Percentiles rank a stretch among this genome's conserved stretches.
Evolutionary conservation across 2,888 invertebrate genomes (phyloP).

Genomic region (Papilio protenor): DNA sequence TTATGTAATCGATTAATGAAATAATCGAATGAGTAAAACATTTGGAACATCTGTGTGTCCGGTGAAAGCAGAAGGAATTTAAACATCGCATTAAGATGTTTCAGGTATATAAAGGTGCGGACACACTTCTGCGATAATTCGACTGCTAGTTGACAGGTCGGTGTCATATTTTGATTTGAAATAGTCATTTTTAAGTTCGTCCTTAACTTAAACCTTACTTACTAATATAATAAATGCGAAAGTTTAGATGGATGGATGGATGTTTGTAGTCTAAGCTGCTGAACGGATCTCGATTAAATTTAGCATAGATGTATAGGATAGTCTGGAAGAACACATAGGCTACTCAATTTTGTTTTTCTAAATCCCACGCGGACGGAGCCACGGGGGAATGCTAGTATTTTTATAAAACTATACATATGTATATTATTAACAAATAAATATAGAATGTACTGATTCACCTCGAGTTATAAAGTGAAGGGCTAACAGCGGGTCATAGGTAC

Average conservation of each 20-base stretch:
- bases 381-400: not conserved
- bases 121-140: not conserved
- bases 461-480: constrained; percentile 19
- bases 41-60: constrained; percentile 53
- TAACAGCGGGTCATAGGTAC: constrained; percentile 12
- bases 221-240: no score
- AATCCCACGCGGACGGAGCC: no score
- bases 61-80: constrained; percentile 56
- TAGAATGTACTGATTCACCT: constrained; percentile 15
- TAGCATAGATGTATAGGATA: no score
- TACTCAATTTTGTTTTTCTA: no score
- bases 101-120: not conserved
- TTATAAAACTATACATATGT: not conserved
- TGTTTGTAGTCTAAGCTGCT: no score
- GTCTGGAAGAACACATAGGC: no score
- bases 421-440: not conserved
- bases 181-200: not conserved
- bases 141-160: not conserved
- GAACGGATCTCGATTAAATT: no score
- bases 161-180: not conserved
- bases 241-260: no score
- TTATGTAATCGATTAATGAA: constrained; percentile 52
- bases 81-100: constrained; percentile 6
- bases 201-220: no score
- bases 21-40: constrained; percentile 52